Evolutionary conservation across 2,797 vertebrate genomes (phyloP), one percentile per base, ranked within the genome.

Genomic region (Dicrostonyx torquatus): DNA sequence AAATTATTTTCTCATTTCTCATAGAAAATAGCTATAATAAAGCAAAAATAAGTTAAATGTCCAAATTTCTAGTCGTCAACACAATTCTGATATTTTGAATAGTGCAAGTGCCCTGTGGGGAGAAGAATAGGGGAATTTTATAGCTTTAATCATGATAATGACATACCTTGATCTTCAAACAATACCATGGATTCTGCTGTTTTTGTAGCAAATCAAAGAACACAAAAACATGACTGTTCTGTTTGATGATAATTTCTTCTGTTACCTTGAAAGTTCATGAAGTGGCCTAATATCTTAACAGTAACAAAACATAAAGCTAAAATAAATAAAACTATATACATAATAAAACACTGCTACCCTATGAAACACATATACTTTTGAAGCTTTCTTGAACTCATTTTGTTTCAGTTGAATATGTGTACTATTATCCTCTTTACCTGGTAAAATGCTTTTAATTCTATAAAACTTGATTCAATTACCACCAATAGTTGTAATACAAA

Each of bases 1-100:
- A 40, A 84, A 70, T 90, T 95, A 84, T 68, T 15, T 90, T 77
- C 58, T 91, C 6, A 53, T 83, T 93, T 90, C 15, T 95, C 14
- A 5, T 93, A 82, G 18, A 77, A 89, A 80, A 62, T 66, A 6
- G 0, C 40, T 79, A 15, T 90, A 40, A 45, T 8, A 79, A 96
- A 87, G 92, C 64, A 84, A 91, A 79, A 1, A 66, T 87, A 6
- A 70, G 13, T 37, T 34, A 89, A 91, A 43, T 68, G 0, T 53
- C 79, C 45, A 92, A 83, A 91, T 77, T 70, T 9, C 2, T 85
- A 20, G 24, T 3, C 15, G 24, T 50, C 26, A 90, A 66, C 13
- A 79, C 68, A 91, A 70, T 60, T 88, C 79, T 93, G 4, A 76
- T 50, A 84, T 89, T 79, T 58, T 91, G 24, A 91, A 43, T 12